Evolutionary conservation across 2,113 vertebrate genomes (phyloP).

Genomic region (Albula glossodonta): DNA sequence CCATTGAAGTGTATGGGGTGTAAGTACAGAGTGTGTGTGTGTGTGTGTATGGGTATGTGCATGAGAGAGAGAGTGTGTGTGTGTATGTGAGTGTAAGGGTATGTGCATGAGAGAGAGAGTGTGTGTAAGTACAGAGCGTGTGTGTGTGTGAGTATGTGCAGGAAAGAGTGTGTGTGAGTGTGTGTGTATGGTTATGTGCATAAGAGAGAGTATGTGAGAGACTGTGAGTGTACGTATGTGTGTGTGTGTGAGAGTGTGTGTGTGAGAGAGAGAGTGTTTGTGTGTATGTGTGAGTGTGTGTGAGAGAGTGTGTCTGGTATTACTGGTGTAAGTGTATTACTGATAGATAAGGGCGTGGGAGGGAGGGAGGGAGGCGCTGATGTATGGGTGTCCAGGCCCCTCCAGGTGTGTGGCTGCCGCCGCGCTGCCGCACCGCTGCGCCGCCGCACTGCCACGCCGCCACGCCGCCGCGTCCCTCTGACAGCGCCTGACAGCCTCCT

Average conservation of each 20-base stretch:
- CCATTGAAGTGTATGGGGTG: background rate
- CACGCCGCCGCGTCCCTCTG: background rate
- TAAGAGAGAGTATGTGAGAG: background rate
- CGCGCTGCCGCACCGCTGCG: too few species aligned
- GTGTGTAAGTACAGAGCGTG: background rate
- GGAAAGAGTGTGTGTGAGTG: background rate
- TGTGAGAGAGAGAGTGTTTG: background rate
- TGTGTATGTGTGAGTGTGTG: background rate
- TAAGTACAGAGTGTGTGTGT: background rate
- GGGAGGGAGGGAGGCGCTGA: background rate
- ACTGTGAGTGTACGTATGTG: background rate
- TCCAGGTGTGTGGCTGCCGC: background rate
- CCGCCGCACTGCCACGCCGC: too few species aligned
- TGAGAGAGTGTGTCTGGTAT: background rate
- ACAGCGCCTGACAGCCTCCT: background rate
- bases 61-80: background rate
- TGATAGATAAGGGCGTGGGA: background rate
- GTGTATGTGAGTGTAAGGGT: background rate
- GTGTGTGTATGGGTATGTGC: slow-evolving; percentile 3
- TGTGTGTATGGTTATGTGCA: slow-evolving; percentile 1
- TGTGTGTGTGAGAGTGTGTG: background rate
- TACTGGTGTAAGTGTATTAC: background rate
- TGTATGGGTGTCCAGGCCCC: background rate
- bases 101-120: background rate
- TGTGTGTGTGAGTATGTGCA: background rate